A percentile compares a stretch with the other conserved stretches of the same genome.
phyloP scores from a whole-genome alignment of 2,797 vertebrate species.

The Gila robusta region DNA sequence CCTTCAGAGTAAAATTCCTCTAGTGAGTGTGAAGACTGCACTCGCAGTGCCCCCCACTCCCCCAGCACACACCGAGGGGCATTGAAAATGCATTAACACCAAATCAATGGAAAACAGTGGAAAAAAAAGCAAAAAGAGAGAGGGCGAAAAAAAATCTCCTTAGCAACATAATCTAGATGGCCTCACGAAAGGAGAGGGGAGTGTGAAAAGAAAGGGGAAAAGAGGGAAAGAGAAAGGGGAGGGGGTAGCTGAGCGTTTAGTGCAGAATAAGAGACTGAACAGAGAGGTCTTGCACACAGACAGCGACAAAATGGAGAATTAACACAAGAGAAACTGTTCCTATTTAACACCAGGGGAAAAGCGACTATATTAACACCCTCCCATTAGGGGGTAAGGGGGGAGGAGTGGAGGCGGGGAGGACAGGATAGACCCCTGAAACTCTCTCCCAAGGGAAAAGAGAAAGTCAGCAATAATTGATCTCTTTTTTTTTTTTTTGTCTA shows the following conservation, averaged over 20 bases:
- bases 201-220: slow-evolving; percentile 82
- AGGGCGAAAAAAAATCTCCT: slow-evolving; percentile 87
- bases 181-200: slow-evolving; percentile 75
- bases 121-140: slow-evolving; percentile 79
- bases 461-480: slow-evolving; percentile 56
- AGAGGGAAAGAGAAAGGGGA: slow-evolving; percentile 72
- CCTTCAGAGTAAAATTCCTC: slow-evolving; percentile 97
- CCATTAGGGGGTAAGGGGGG: slow-evolving; percentile 49
- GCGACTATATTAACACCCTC: slow-evolving; percentile 91
- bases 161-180: slow-evolving; percentile 99
- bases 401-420: slow-evolving; percentile 25
- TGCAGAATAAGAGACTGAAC: slow-evolving; percentile 86
- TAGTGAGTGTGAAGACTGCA: slow-evolving; percentile 87
- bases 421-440: slow-evolving; percentile 38
- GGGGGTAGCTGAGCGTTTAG: slow-evolving; percentile 81
- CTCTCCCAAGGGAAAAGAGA: slow-evolving; percentile 55
- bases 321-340: slow-evolving; percentile 99
- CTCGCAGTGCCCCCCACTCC: slow-evolving; percentile 83
- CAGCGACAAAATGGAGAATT: slow-evolving; percentile 96
- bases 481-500: slow-evolving; percentile 17
- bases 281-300: slow-evolving; percentile 89
- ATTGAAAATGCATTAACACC: slow-evolving; percentile 99
- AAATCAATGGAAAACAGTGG: slow-evolving; percentile 98
- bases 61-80: slow-evolving; percentile 95
- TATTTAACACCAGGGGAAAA: slow-evolving; percentile 91